Conservation (phyloP, 2,113 vertebrate genomes). For the Ciconia maguari region DNA sequence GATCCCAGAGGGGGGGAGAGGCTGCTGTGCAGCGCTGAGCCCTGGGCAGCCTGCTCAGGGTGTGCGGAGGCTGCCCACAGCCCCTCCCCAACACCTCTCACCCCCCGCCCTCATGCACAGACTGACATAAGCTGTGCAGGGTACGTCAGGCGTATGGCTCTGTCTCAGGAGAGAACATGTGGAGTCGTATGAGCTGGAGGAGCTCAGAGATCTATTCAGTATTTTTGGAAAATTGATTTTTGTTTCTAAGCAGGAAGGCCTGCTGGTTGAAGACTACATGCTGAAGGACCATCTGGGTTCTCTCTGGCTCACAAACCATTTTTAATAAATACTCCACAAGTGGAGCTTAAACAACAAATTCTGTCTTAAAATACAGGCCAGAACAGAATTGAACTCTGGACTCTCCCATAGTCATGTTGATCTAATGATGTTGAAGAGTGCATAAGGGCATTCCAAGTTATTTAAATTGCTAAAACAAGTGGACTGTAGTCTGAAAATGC, state of each 20-base stretch:
- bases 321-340: background rate
- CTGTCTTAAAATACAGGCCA: background rate
- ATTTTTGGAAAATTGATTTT: background rate
- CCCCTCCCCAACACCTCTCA: background rate
- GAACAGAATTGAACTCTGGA: background rate
- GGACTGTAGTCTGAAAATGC: background rate
- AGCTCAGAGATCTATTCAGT: background rate
- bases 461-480: background rate
- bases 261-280: background rate
- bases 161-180: background rate
- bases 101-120: too few species aligned
- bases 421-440: background rate
- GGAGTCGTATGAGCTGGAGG: background rate
- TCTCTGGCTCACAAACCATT: background rate
- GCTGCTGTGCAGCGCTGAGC: too few species aligned
- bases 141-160: background rate
- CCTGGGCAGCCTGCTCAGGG: background rate
- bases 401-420: background rate
- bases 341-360: background rate
- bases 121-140: background rate
- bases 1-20: background rate
- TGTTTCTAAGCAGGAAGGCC: background rate
- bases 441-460: background rate
- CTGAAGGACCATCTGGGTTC: background rate
- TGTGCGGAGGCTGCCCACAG: background rate